Evolutionary conservation across 1,140 invertebrate species (phyloP).

Genomic region (Eufriesea mexicana): DNA sequence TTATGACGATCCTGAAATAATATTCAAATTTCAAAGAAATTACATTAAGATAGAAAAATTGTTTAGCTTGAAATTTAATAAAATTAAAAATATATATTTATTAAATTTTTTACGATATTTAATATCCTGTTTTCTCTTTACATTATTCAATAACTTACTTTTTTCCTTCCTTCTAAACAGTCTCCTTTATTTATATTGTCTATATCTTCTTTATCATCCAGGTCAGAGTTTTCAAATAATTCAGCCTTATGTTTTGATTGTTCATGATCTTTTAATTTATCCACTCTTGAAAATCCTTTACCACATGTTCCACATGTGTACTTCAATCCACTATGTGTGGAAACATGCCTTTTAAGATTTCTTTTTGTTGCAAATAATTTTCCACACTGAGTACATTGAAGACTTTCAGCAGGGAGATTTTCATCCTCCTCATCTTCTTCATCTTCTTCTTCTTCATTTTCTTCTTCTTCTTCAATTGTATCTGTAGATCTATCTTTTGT

Average conservation of each 20-base stretch:
- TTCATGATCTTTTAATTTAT: slow-evolving; percentile 77
- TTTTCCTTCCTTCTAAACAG: slow-evolving; percentile 65
- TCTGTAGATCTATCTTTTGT: slow-evolving; percentile 32
- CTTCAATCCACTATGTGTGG: slow-evolving; percentile 75
- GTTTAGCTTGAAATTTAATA: background rate
- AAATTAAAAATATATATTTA: background rate
- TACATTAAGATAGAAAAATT: background rate
- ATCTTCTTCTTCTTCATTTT: slow-evolving; percentile 60
- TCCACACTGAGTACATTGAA: slow-evolving; percentile 77
- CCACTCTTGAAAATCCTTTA: slow-evolving; percentile 76
- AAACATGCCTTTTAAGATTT: slow-evolving; percentile 76
- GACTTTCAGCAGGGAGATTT: slow-evolving; percentile 64
- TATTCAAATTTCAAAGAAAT: background rate
- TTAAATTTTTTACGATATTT: background rate
- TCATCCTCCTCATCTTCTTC: slow-evolving; percentile 63
- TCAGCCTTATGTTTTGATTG: slow-evolving; percentile 75
- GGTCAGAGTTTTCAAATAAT: slow-evolving; percentile 66
- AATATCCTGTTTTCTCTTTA: no score
- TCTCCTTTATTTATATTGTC: slow-evolving; percentile 67
- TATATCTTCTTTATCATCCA: slow-evolving; percentile 65
- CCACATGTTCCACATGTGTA: slow-evolving; percentile 73
- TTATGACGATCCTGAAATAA: slow-evolving; percentile 71
- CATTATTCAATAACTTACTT: slow-evolving; percentile 20
- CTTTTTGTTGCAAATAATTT: slow-evolving; percentile 76
- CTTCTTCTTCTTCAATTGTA: slow-evolving; percentile 25